A percentile compares a stretch with the other conserved stretches of the same genome.
Conservation (phyloP, 2,888 invertebrate species). For the Pachydiplax longipennis region DNA sequence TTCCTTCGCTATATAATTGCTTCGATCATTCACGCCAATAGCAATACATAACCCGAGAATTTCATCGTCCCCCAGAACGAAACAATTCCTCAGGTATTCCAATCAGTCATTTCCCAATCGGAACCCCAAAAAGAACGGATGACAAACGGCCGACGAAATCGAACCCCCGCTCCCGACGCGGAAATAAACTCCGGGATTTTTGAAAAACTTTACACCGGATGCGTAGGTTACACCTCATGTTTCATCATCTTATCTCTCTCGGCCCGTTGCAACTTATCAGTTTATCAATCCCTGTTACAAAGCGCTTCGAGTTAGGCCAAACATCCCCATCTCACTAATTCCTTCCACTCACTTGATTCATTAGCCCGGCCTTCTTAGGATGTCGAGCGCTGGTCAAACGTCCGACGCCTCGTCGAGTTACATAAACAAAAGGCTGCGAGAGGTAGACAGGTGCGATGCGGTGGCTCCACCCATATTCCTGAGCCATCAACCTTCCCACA, state of each 20-base stretch:
- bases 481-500: not conserved
- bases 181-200: no score
- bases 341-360: slow-evolving; percentile 38
- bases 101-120: no score
- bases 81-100: no score
- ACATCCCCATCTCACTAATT: slow-evolving; percentile 24
- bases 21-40: not conserved
- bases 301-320: slow-evolving; percentile 10
- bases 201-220: not conserved
- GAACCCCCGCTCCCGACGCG: no score
- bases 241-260: slow-evolving; percentile 16
- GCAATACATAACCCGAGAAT: no score
- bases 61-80: no score
- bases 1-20: not conserved
- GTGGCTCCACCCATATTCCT: slow-evolving; percentile 3
- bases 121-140: not conserved
- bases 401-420: slow-evolving; percentile 34
- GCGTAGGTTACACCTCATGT: slow-evolving; percentile 1
- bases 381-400: slow-evolving; percentile 39
- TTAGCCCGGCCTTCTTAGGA: not conserved
- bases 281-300: slow-evolving; percentile 38
- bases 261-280: slow-evolving; percentile 7
- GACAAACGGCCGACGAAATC: no score
- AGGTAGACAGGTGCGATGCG: slow-evolving; percentile 18
- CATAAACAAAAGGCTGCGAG: slow-evolving; percentile 24